These are phyloP conservation scores for Halictus ligatus DNA, from an alignment of 2,888 invertebrate genomes.

Conservation along the genomic window DNA sequence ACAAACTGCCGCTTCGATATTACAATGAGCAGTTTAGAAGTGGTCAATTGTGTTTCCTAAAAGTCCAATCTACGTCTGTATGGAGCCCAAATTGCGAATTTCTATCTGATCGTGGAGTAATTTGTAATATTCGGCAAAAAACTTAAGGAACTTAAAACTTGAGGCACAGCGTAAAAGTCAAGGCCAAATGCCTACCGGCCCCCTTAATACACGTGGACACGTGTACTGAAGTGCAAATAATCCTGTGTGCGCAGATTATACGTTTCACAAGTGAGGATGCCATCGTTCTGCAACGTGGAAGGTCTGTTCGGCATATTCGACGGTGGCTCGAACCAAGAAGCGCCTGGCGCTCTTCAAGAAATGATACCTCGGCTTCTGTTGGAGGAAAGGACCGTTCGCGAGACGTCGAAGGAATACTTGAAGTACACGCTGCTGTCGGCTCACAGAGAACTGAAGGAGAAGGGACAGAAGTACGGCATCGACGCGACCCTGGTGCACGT, in stretches of 20 bases:
- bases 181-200: no score
- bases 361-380: constrained; percentile 91
- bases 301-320: constrained; percentile 94
- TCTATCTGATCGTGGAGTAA: no score
- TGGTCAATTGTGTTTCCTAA: no score
- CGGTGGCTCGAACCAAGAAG: constrained; percentile 89
- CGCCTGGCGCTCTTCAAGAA: constrained; percentile 90
- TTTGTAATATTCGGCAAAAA: no score
- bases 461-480: constrained; percentile 90
- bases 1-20: no score
- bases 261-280: constrained; percentile 91
- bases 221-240: no score
- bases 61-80: no score
- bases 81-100: no score
- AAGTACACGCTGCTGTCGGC: constrained; percentile 93
- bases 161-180: no score
- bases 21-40: no score
- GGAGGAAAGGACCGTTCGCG: constrained; percentile 92
- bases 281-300: constrained; percentile 92
- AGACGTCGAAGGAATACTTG: constrained; percentile 92
- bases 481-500: constrained; percentile 91
- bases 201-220: no score
- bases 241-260: constrained; percentile 85
- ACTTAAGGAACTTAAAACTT: no score
- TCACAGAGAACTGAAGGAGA: constrained; percentile 91